These are phyloP conservation scores for Formica selysi DNA, from an alignment of 1,140 invertebrate genomes.

Conservation along the genomic window DNA sequence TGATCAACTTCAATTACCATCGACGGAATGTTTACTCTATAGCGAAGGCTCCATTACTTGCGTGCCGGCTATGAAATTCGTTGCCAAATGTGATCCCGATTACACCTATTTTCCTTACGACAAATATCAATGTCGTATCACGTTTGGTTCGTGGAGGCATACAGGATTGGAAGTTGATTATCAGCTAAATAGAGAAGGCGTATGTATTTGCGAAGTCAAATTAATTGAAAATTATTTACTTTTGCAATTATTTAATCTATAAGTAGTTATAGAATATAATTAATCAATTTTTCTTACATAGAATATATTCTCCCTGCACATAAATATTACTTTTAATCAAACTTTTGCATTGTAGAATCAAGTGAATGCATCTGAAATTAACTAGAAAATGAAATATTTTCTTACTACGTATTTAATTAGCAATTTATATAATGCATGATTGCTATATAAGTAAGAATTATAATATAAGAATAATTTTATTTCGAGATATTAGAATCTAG, in stretches of 20 bases:
- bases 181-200: slow-evolving; percentile 75
- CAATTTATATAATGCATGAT: neutral
- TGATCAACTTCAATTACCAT: slow-evolving; percentile 71
- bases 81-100: slow-evolving; percentile 79
- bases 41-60: slow-evolving; percentile 77
- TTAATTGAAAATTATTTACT: neutral
- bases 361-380: neutral
- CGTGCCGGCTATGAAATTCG: slow-evolving; percentile 75
- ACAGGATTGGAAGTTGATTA: slow-evolving; percentile 88
- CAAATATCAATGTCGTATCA: slow-evolving; percentile 81
- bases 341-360: neutral
- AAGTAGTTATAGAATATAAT: neutral
- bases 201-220: slow-evolving; percentile 48
- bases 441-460: neutral
- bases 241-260: neutral
- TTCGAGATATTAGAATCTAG: neutral
- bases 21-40: slow-evolving; percentile 76
- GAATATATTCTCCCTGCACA: neutral
- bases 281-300: neutral
- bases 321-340: neutral
- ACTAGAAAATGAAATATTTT: neutral
- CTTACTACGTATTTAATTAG: neutral
- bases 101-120: slow-evolving; percentile 84
- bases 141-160: slow-evolving; percentile 87
- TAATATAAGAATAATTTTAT: neutral